Conservation (phyloP, 1,140 invertebrate species). For the Ectropis grisescens region DNA sequence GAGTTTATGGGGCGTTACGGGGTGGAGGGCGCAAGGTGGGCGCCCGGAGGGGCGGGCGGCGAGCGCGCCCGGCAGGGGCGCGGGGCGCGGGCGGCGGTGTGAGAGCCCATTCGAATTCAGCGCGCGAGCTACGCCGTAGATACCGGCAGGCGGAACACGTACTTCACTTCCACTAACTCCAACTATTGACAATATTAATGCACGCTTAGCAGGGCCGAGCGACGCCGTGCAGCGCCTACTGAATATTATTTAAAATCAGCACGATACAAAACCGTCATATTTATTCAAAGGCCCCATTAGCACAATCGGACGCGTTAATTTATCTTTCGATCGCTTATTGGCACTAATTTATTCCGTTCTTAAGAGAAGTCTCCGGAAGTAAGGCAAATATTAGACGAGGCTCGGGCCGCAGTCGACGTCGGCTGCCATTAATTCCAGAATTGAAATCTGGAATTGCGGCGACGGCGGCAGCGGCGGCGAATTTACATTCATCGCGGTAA, state of each 20-base stretch:
- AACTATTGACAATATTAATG: slow-evolving; percentile 69
- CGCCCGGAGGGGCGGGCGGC: slow-evolving; percentile 15
- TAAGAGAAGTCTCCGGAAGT: slow-evolving; percentile 60
- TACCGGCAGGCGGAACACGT: slow-evolving; percentile 67
- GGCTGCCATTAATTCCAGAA: slow-evolving; percentile 66
- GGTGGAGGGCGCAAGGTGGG: slow-evolving; percentile 37
- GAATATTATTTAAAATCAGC: slow-evolving; percentile 32
- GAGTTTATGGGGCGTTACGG: slow-evolving; percentile 65
- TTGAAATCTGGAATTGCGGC: slow-evolving; percentile 68
- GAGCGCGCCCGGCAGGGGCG: slow-evolving; percentile 14
- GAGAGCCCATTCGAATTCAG: slow-evolving; percentile 64
- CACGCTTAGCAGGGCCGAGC: slow-evolving; percentile 63
- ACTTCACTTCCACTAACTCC: slow-evolving; percentile 66
- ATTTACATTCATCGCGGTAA: slow-evolving; percentile 70
- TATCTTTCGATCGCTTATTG: slow-evolving; percentile 13
- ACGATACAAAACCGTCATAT: neutral
- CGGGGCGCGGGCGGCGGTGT: slow-evolving; percentile 22
- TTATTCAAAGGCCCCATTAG: too few species aligned
- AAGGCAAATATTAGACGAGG: slow-evolving; percentile 65
- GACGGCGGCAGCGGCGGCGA: slow-evolving; percentile 52
- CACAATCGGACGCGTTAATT: too few species aligned
- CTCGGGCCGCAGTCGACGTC: slow-evolving; percentile 51
- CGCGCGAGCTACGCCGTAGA: slow-evolving; percentile 61
- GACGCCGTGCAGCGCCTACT: slow-evolving; percentile 44
- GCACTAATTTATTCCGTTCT: slow-evolving; percentile 62